Evolutionary conservation across 2,113 vertebrate species (phyloP), one percentile per base, ranked within the genome.

Genomic region (Proteles cristata): DNA sequence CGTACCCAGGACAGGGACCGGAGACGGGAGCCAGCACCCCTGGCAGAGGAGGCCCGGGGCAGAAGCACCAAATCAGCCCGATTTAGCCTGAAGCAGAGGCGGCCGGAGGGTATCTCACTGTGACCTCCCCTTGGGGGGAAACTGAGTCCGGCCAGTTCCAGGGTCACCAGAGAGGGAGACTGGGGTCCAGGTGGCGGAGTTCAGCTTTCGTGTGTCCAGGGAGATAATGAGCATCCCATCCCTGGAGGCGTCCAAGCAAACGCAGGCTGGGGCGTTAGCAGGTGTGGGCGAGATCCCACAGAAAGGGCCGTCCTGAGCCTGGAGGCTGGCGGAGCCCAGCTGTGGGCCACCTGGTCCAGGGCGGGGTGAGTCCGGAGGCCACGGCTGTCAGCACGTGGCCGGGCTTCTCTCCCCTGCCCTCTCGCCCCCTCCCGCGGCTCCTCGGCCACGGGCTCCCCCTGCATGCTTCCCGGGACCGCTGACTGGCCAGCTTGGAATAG

Each of bases 21-120:
- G 35, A 71, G 17, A 26, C 14, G 12, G 73, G 39, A 43, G 4
- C n/a, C 28, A 11, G 45, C 28, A 26, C 10, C 4, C 45, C 28
- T 15, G 2, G 33, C 5, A 4, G 33, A 45, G 31, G 31, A 3
- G 48, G 14, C 28, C 7, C 0, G 17, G 7, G 33, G 19, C 0
- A 1, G 66, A 87, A 25, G 15, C 3, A 2, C 14, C 69, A 33
- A 76, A 28, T 21, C 39, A 19, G 26, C n/a, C 83, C 23, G 4
- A 45, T 23, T 28, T 7, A 16, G 53, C n/a, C 79, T 86, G 15
- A 66, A 66, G 33, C 69, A 43, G 19, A 61, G 33, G 80, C 16
- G 33, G 69, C 25, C 2, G 0, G 11, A 6, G 45, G 1, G 8
- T 26, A 19, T 23, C 0, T 15, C 25, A 58, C 17, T 1, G 2